Evolutionary conservation across 2,113 vertebrate genomes (phyloP).

Genomic region (Misgurnus mizolepis): DNA sequence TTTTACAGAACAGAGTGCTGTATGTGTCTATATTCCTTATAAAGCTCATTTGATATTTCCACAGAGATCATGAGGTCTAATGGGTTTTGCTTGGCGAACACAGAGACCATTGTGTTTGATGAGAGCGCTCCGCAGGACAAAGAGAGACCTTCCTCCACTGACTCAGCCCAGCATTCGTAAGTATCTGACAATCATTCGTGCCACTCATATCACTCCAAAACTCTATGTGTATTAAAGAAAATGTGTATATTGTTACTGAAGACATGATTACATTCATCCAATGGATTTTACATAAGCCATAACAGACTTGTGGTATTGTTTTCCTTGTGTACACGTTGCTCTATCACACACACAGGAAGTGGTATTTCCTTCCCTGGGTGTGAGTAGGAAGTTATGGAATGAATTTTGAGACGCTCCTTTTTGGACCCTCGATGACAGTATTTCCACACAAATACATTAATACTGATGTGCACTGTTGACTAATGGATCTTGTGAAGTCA

Average conservation of each 20-base stretch:
- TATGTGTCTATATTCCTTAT: too few relatives aligned
- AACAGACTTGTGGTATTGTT: constrained; percentile 22
- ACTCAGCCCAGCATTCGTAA: constrained; percentile 85
- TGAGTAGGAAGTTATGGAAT: constrained; percentile 60
- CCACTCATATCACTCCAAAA: not conserved
- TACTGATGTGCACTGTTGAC: not conserved
- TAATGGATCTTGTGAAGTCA: not conserved
- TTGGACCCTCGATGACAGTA: constrained; percentile 45
- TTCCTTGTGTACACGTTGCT: constrained; percentile 51
- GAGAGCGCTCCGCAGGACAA: constrained; percentile 84
- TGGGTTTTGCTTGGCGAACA: constrained; percentile 96
- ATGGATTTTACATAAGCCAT: not conserved
- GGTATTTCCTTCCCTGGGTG: constrained; percentile 72
- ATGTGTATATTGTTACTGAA: constrained; percentile 1
- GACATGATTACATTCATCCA: constrained; percentile 25
- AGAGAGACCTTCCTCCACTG: constrained; percentile 84
- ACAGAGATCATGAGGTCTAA: constrained; percentile 98
- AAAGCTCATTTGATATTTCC: constrained; percentile 6
- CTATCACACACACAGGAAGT: constrained; percentile 65
- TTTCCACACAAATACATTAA: constrained; percentile 15
- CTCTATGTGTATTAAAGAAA: not conserved
- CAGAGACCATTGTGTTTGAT: constrained; percentile 95
- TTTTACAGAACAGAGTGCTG: too few relatives aligned
- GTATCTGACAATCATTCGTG: constrained; percentile 46
- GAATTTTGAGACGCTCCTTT: not conserved